Percentiles rank a stretch among this genome's conserved stretches.
Conservation (phyloP, 2,113 vertebrate species). For the Erpornis zantholeuca region DNA sequence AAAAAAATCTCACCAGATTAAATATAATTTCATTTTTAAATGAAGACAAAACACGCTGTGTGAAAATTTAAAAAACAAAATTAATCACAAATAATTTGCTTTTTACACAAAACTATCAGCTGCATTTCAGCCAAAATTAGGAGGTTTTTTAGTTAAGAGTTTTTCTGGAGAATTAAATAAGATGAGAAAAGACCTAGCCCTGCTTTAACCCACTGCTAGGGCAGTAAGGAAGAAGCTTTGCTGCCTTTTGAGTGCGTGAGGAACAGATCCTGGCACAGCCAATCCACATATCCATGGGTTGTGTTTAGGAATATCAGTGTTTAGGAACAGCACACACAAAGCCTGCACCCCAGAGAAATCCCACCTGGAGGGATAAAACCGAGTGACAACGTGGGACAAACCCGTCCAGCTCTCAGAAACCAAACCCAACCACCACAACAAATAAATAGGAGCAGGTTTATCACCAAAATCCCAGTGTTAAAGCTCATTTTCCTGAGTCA, state of each 20-base stretch:
- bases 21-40: not conserved
- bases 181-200: not conserved
- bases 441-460: accelerated
- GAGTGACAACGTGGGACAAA: not conserved
- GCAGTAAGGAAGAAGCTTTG: not conserved
- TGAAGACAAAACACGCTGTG: not conserved
- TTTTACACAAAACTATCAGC: not conserved
- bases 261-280: not conserved
- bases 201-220: not conserved
- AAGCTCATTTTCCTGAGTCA: not conserved
- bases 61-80: not conserved
- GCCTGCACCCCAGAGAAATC: not conserved
- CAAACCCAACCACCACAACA: not conserved
- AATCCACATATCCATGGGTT: not conserved
- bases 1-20: not conserved
- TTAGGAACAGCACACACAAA: not conserved
- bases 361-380: not conserved
- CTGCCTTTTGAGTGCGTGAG: not conserved
- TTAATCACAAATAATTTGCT: not conserved
- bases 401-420: not conserved
- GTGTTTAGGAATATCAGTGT: accelerated
- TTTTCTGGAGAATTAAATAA: not conserved
- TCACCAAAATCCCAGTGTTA: not conserved
- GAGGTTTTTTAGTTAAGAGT: not conserved
- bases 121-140: not conserved